These are phyloP conservation scores for Polypterus bichir DNA, from an alignment of 2,113 vertebrate genomes.

Conservation along the genomic window DNA sequence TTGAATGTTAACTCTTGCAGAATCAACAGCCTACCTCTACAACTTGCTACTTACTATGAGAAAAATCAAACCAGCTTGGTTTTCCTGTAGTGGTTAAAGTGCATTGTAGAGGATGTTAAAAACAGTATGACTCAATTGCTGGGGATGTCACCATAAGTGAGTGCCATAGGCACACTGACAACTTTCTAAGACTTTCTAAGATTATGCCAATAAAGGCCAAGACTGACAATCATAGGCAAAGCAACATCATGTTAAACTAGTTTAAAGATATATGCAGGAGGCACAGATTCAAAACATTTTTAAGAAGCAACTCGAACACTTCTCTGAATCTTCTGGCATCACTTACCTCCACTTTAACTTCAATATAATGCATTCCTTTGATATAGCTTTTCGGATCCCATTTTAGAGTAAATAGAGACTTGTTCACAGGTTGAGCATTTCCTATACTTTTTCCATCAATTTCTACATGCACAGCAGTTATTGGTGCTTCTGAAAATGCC, in stretches of 20 bases:
- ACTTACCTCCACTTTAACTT: slow-evolving; percentile 70
- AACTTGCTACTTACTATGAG: no score
- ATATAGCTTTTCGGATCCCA: slow-evolving; percentile 74
- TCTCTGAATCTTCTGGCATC: not conserved
- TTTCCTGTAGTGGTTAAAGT: no score
- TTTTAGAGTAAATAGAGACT: slow-evolving; percentile 71
- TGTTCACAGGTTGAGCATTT: slow-evolving; percentile 52
- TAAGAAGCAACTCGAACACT: not conserved
- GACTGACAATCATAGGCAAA: not conserved
- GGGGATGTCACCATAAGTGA: no score
- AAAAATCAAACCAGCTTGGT: no score
- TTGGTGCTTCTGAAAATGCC: slow-evolving; percentile 70
- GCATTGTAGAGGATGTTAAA: no score
- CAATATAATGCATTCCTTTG: slow-evolving; percentile 67
- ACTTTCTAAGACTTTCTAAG: not conserved
- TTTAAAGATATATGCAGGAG: no score
- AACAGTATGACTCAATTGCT: no score
- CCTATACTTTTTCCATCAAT: slow-evolving; percentile 64
- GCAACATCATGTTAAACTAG: no score
- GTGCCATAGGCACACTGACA: no score
- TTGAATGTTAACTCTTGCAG: no score
- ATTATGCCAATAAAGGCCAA: slow-evolving; percentile 4
- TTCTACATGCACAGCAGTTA: slow-evolving; percentile 63
- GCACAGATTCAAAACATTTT: no score
- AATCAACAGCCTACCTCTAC: no score